These are phyloP conservation scores for Daboia siamensis DNA, from an alignment of 2,113 vertebrate genomes.

Conservation along the genomic window DNA sequence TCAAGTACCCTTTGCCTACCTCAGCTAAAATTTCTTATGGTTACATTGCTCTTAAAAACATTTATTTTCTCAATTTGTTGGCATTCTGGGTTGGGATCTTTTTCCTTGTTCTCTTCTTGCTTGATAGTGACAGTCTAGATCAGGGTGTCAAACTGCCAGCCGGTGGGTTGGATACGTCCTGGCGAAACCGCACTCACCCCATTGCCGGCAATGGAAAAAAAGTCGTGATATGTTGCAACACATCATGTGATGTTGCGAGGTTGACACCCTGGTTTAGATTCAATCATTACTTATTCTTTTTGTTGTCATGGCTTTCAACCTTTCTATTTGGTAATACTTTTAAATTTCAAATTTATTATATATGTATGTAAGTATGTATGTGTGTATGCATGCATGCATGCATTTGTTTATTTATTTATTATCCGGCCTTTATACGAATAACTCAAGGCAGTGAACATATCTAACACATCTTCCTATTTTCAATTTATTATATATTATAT, in stretches of 20 bases:
- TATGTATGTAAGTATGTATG: too few species aligned
- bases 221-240: too few species aligned
- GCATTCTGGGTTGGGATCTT: background rate
- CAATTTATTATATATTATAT: background rate
- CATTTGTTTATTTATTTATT: background rate
- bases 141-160: too few species aligned
- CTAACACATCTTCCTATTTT: background rate
- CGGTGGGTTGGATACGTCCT: too few species aligned
- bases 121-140: background rate
- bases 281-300: background rate
- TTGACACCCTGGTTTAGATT: too few species aligned
- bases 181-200: too few species aligned
- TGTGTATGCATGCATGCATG: too few species aligned
- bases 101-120: background rate
- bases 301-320: background rate
- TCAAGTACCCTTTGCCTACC: background rate
- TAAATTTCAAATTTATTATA: background rate
- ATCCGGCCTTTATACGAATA: background rate
- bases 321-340: background rate
- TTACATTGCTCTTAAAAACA: background rate
- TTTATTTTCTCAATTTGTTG: background rate
- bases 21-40: background rate
- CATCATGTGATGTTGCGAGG: too few species aligned
- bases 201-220: too few species aligned
- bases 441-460: background rate